These are phyloP conservation scores for Candidula unifasciata DNA, from an alignment of 2,888 invertebrate genomes.

Conservation along the genomic window DNA sequence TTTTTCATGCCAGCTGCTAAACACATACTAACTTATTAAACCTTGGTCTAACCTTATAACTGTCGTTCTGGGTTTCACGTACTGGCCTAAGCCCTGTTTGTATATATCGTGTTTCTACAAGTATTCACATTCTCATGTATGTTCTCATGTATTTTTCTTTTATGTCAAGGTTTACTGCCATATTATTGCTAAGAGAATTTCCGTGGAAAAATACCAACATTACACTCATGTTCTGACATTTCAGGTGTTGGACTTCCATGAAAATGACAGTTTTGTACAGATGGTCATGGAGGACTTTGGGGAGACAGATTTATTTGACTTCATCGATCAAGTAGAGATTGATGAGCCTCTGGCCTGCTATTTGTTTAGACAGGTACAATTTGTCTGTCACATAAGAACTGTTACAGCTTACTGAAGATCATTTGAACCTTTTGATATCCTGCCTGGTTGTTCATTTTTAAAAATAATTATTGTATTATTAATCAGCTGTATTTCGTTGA, in stretches of 20 bases:
- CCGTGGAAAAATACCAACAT: neutral
- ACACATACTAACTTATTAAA: too few relatives aligned
- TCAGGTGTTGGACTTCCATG: constrained; percentile 83
- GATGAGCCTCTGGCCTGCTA: constrained; percentile 85
- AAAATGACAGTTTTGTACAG: constrained; percentile 85
- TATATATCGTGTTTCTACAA: neutral
- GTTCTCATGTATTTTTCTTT: too few relatives aligned
- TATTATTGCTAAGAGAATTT: neutral
- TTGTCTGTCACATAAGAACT: too few relatives aligned
- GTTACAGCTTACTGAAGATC: too few relatives aligned
- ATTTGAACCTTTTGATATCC: too few relatives aligned
- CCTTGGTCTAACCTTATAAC: too few relatives aligned
- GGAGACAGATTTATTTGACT: constrained; percentile 87
- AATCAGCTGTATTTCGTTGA: too few relatives aligned
- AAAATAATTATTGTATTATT: too few relatives aligned
- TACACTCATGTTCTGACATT: constrained; percentile 6
- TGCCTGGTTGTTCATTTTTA: too few relatives aligned
- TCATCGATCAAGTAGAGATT: constrained; percentile 85
- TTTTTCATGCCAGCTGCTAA: too few relatives aligned
- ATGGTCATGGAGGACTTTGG: constrained; percentile 89
- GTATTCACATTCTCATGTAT: too few relatives aligned
- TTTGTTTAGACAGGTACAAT: constrained; percentile 84
- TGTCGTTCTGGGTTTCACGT: neutral
- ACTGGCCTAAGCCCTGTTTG: neutral
- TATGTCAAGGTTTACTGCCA: too few relatives aligned